A percentile compares a stretch with the other conserved stretches of the same genome.
Evolutionary conservation across 1,140 invertebrate species (phyloP).

Genomic region (Oscheius sp.): DNA sequence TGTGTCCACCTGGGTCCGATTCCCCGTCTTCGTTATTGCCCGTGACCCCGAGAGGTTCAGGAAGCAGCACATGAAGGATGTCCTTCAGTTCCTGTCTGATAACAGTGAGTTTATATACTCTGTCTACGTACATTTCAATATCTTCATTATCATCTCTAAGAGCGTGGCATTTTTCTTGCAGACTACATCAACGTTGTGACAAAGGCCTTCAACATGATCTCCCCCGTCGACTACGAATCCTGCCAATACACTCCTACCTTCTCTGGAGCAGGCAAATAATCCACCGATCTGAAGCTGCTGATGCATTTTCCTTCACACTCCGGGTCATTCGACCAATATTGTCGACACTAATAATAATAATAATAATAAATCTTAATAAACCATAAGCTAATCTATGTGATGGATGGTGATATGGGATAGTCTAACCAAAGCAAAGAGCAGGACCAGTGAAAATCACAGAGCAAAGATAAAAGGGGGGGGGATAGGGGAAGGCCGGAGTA

Average conservation of each 20-base stretch:
- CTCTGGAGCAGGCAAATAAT: constrained; percentile 58
- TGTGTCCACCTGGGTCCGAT: constrained; percentile 60
- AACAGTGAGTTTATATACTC: constrained; percentile 52
- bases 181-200: constrained; percentile 61
- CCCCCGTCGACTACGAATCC: constrained; percentile 59
- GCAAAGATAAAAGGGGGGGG: too few relatives aligned
- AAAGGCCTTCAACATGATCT: constrained; percentile 61
- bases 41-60: constrained; percentile 59
- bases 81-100: constrained; percentile 59
- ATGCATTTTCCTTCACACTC: not conserved
- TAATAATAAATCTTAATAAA: not conserved
- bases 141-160: not conserved
- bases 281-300: not conserved
- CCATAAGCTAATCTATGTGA: too few relatives aligned
- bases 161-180: constrained; percentile 34
- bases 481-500: too few relatives aligned
- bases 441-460: too few relatives aligned
- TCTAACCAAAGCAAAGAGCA: too few relatives aligned
- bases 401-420: too few relatives aligned
- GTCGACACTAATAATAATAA: not conserved
- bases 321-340: constrained; percentile 1
- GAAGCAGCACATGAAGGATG: constrained; percentile 55
- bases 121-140: constrained; percentile 16
- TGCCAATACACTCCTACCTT: constrained; percentile 61
- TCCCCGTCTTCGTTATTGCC: constrained; percentile 60